A percentile compares a stretch with the other conserved stretches of the same genome.
These are phyloP conservation scores for Nowickia ferox DNA, from an alignment of 2,888 invertebrate genomes.

Conservation along the genomic window DNA sequence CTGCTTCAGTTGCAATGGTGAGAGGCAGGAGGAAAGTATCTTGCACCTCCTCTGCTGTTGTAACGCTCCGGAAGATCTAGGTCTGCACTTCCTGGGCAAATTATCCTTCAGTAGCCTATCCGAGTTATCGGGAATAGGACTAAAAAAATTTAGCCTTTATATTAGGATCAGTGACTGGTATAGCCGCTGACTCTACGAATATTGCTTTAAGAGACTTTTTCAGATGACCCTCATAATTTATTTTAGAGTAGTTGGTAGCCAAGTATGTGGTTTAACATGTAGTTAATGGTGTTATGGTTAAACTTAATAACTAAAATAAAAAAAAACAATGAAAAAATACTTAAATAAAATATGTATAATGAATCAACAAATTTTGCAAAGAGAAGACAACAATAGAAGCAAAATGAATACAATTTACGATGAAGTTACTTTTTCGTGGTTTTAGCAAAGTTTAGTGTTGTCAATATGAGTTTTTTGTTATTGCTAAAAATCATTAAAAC, in stretches of 20 bases:
- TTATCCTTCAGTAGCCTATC: too few relatives aligned
- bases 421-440: not conserved
- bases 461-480: not conserved
- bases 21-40: too few relatives aligned
- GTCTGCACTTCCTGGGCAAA: too few relatives aligned
- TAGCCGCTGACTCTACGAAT: too few relatives aligned
- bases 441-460: not conserved
- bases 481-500: too few relatives aligned
- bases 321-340: conserved; percentile 22
- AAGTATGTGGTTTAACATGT: conserved; percentile 56
- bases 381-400: conserved; percentile 11
- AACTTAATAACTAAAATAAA: conserved; percentile 48
- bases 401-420: conserved; percentile 10
- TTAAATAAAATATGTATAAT: conserved; percentile 24
- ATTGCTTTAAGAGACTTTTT: not conserved
- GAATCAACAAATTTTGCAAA: conserved; percentile 37
- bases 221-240: not conserved
- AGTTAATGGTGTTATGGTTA: conserved; percentile 58
- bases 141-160: too few relatives aligned
- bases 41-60: too few relatives aligned
- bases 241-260: conserved; percentile 36
- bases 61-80: too few relatives aligned
- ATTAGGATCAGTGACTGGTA: too few relatives aligned
- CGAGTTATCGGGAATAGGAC: too few relatives aligned
- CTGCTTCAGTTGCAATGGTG: too few relatives aligned